Percentiles rank a stretch among this genome's conserved stretches.
Evolutionary conservation across 2,113 vertebrate genomes (phyloP).

Genomic region (Paradisaea rubra): DNA sequence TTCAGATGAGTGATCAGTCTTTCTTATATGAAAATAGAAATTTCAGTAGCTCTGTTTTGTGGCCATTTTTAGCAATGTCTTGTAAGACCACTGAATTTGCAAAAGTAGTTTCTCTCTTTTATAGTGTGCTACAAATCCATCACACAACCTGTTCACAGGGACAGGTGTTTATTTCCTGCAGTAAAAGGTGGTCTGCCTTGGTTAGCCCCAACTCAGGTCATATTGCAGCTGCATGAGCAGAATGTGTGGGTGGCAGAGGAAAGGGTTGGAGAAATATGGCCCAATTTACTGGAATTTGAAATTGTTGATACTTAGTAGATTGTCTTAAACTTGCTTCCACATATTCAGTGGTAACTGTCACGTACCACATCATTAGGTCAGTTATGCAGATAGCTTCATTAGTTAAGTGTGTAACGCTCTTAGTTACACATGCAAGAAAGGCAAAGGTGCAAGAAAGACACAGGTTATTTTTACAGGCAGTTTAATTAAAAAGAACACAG

Average conservation of each 20-base stretch:
- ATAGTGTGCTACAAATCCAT: not conserved
- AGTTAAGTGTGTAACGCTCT: not conserved
- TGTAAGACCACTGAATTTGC: not conserved
- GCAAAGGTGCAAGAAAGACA: not conserved
- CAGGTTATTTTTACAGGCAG: not conserved
- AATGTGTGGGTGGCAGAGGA: not conserved
- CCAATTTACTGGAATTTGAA: not conserved
- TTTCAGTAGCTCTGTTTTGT: not conserved
- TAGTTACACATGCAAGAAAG: not conserved
- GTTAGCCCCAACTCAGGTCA: not conserved
- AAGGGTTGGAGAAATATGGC: not conserved
- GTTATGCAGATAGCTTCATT: not conserved
- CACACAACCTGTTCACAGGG: not conserved
- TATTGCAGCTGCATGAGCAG: not conserved
- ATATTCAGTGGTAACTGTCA: not conserved
- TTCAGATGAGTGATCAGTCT: not conserved
- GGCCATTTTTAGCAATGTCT: not conserved
- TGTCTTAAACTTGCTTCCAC: not conserved
- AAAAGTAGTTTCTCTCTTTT: not conserved
- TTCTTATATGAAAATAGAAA: not conserved
- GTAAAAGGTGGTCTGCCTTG: not conserved
- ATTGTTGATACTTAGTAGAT: not conserved
- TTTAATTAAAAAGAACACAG: not conserved
- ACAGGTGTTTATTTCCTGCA: not conserved
- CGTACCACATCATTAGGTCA: not conserved